These are phyloP conservation scores for Lithophane ornitopus DNA, from an alignment of 2,888 invertebrate genomes.

Conservation along the genomic window DNA sequence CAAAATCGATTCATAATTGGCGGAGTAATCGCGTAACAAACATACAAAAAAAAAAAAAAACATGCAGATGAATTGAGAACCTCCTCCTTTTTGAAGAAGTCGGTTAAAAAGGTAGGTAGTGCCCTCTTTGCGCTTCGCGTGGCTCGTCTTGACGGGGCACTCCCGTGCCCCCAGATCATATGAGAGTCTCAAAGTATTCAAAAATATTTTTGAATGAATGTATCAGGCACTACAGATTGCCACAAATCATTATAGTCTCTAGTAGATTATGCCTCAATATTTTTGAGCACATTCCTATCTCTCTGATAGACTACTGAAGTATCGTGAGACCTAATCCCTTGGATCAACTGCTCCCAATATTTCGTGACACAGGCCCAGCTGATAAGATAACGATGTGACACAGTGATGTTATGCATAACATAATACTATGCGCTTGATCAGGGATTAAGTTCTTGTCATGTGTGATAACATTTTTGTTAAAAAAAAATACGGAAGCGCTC, in stretches of 20 bases:
- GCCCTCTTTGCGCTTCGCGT: too few species aligned
- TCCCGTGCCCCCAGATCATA: too few species aligned
- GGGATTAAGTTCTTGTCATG: slow-evolving; percentile 1
- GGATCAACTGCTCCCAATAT: slow-evolving; percentile 49
- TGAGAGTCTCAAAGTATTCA: too few species aligned
- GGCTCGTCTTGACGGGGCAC: too few species aligned
- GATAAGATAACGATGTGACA: slow-evolving; percentile 43
- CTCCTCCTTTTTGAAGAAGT: too few species aligned
- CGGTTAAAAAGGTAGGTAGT: too few species aligned
- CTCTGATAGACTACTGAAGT: slow-evolving; percentile 11
- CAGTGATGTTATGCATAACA: too few species aligned
- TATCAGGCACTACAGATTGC: background rate
- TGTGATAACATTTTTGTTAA: background rate
- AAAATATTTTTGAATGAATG: background rate
- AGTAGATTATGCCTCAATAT: background rate
- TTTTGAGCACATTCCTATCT: slow-evolving; percentile 20
- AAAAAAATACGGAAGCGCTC: background rate
- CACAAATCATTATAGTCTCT: slow-evolving; percentile 8
- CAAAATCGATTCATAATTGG: too few species aligned
- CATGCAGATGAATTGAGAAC: too few species aligned
- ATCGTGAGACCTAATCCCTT: slow-evolving; percentile 22
- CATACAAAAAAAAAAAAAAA: too few species aligned
- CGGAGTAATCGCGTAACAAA: too few species aligned
- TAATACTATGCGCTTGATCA: background rate
- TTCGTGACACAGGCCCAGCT: slow-evolving; percentile 12